Percentiles rank a stretch among this genome's conserved stretches.
phyloP scores from a whole-genome alignment of 2,797 vertebrate genomes.

The Chiroxiphia lanceolata region DNA sequence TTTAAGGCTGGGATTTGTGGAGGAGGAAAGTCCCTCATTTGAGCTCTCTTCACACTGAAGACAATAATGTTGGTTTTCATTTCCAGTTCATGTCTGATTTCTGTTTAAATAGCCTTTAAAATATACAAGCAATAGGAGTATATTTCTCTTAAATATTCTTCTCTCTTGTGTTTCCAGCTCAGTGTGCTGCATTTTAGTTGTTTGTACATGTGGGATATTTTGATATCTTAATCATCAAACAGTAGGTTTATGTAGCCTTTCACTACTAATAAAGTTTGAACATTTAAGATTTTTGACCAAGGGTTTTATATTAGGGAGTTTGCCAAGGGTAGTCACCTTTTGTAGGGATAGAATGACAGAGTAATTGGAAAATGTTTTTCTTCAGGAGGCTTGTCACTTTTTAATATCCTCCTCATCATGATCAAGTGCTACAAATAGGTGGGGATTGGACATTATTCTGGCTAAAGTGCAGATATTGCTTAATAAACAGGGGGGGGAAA shows the following conservation, averaged over 20 bases:
- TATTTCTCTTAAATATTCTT: background rate
- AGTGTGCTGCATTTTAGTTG: background rate
- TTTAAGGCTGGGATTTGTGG: background rate
- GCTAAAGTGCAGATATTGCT: background rate
- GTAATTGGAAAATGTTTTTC: background rate
- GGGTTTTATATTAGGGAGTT: background rate
- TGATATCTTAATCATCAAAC: background rate
- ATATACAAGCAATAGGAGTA: background rate
- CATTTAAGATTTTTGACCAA: background rate
- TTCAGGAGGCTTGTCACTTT: background rate
- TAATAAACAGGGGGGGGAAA: rapidly evolving
- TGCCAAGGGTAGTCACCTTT: background rate
- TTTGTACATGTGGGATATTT: background rate
- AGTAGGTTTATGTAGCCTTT: background rate
- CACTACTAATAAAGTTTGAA: background rate
- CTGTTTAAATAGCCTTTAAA: background rate
- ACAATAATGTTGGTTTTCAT: background rate
- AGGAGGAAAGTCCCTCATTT: background rate
- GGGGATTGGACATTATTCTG: background rate
- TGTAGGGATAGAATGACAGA: background rate
- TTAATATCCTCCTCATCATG: background rate
- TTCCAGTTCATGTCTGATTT: background rate
- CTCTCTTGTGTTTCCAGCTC: background rate
- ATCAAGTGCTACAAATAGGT: background rate
- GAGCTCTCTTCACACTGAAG: background rate